phyloP scores from a whole-genome alignment of 2,888 invertebrate genomes.

The Drosophila stalkeri region DNA sequence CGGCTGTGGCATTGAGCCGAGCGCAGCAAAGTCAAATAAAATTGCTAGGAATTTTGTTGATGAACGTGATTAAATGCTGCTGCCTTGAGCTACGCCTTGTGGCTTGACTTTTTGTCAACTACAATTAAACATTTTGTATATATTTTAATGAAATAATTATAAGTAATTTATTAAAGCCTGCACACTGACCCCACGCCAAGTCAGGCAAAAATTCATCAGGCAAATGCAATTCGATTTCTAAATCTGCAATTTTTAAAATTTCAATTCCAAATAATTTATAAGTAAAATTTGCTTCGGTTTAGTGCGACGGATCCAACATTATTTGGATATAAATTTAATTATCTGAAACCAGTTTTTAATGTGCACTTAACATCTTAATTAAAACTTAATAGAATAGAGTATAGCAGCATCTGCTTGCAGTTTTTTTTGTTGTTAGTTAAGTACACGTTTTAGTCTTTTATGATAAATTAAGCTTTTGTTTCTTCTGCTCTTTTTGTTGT shows the following conservation, averaged over 20 bases:
- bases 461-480: conserved; percentile 78
- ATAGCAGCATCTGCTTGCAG: conserved; percentile 17
- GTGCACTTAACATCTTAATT: conserved; percentile 9
- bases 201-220: too few relatives aligned
- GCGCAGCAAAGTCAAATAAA: not conserved
- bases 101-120: not conserved
- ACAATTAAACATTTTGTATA: not conserved
- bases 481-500: conserved; percentile 58
- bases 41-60: conserved; percentile 1
- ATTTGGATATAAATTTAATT: not conserved
- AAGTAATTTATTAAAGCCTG: not conserved
- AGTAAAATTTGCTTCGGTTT: not conserved
- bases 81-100: conserved; percentile 5
- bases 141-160: conserved; percentile 4
- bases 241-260: not conserved
- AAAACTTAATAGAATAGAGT: conserved; percentile 33
- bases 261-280: not conserved
- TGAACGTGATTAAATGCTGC: not conserved
- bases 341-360: conserved; percentile 4
- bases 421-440: conserved; percentile 48
- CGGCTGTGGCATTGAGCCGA: conserved; percentile 1
- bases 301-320: not conserved
- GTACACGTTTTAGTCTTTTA: conserved; percentile 80
- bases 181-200: not conserved
- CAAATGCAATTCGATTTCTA: not conserved